Evolutionary conservation across 2,888 invertebrate species (phyloP).

Genomic region (Ennomos quercinarius): DNA sequence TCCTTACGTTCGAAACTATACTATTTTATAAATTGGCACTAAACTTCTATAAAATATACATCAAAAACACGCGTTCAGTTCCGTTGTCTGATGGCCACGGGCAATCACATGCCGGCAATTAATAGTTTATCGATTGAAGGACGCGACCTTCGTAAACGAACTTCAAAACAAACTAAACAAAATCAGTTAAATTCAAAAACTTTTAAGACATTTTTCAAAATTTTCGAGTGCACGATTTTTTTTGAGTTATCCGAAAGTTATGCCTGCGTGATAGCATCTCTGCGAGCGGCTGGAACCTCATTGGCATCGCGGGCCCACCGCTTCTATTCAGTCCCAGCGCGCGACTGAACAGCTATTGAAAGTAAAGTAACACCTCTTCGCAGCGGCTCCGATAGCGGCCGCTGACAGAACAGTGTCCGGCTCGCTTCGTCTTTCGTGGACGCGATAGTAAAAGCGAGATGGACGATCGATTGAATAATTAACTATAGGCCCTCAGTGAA

Average conservation of each 20-base stretch:
- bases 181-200: slow-evolving; percentile 60
- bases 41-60: slow-evolving; percentile 63
- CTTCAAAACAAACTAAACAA: slow-evolving; percentile 73
- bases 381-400: slow-evolving; percentile 22
- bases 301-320: slow-evolving; percentile 77
- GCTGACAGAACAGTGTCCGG: slow-evolving; percentile 46
- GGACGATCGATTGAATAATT: slow-evolving; percentile 72
- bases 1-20: slow-evolving; percentile 48
- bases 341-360: slow-evolving; percentile 59
- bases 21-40: slow-evolving; percentile 77
- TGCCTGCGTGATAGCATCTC: slow-evolving; percentile 81
- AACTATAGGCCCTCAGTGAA: slow-evolving; percentile 70
- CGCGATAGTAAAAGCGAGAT: slow-evolving; percentile 48
- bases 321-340: slow-evolving; percentile 57
- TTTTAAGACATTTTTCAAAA: slow-evolving; percentile 67
- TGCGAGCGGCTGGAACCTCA: slow-evolving; percentile 73
- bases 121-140: slow-evolving; percentile 84
- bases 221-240: slow-evolving; percentile 63
- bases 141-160: slow-evolving; percentile 76
- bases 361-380: slow-evolving; percentile 39
- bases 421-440: slow-evolving; percentile 46
- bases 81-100: slow-evolving; percentile 71
- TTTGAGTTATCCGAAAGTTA: slow-evolving; percentile 78
- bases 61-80: slow-evolving; percentile 73
- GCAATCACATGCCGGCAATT: slow-evolving; percentile 76